Base-by-base conservation (phyloP, 2,888 invertebrate genomes). In the Sinelater perroti region DNA sequence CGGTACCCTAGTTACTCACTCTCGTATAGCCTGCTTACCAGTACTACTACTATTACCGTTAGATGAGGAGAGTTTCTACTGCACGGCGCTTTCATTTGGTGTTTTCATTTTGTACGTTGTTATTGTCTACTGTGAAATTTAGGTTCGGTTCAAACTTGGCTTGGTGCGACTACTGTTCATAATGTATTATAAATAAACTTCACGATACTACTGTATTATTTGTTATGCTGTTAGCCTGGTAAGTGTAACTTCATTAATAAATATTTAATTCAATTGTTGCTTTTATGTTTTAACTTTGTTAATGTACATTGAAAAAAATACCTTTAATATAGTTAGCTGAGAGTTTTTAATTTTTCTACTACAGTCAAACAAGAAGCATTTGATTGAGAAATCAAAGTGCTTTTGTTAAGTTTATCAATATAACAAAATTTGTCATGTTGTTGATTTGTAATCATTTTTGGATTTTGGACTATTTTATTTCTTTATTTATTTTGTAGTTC, bases 141-240 rank as follows among this genome's bases (percentile, higher is more conserved):
- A 24, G 4, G 7, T 40, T 40, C 4, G 16, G 21, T 40, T 40
- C 20, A 46, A 35, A 44, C 47, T 45, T 66, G 68, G 68, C 69
- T 71, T 68, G 66, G 63, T 70, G 71, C 70, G 63, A 64, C 65
- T n/a, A n/a, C n/a, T 71, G 70, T 71, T 70, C 65, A 69, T 70
- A 70, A 53, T 72, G 72, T 72, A 72, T 66, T 67, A 71, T 72
- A 69, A 67, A 68, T 67, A 69, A 69, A 69, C 66, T 60, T 70
- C 56, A 56, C 56, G 17, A 36, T 38, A 52, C 44, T 46, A 47
- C 24, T 59, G 59, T 67, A 66, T 69, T 66, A 65, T 70, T 66
- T 66, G 67, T 68, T 72, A 68, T 65, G 70, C 71, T 71, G 66
- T 71, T 70, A 70, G 71, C 66, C 67, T 71, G 72, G 71, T 71